These are phyloP conservation scores for Stomatorhinus walkeri DNA, from an alignment of 2,797 vertebrate species.

Conservation along the genomic window DNA sequence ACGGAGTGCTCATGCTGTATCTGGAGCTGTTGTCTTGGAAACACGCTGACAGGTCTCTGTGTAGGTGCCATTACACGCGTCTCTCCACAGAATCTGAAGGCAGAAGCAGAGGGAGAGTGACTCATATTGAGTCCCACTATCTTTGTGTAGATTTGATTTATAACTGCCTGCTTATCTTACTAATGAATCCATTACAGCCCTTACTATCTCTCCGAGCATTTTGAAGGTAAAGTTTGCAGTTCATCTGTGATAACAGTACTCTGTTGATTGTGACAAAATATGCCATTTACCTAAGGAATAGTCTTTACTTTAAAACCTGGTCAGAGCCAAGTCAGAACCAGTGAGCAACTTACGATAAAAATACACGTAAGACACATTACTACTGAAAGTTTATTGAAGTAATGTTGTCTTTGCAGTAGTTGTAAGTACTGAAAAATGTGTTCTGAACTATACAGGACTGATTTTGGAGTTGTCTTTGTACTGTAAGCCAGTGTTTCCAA, in stretches of 20 bases:
- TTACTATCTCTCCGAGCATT: neutral
- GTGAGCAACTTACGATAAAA: neutral
- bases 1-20: neutral
- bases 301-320: neutral
- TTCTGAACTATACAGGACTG: neutral
- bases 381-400: neutral
- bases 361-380: neutral
- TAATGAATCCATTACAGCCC: slow-evolving; percentile 22
- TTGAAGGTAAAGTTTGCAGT: neutral
- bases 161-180: slow-evolving; percentile 18
- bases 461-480: neutral
- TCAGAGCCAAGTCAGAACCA: neutral
- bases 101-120: slow-evolving; percentile 18
- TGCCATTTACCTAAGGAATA: slow-evolving; percentile 1
- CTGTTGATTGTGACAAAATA: neutral
- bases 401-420: neutral
- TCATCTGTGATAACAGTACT: neutral
- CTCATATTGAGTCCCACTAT: neutral
- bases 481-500: neutral
- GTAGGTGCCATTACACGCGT: slow-evolving; percentile 10
- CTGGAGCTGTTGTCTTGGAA: slow-evolving; percentile 15
- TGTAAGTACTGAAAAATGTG: too few species aligned
- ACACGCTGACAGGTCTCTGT: slow-evolving; percentile 10
- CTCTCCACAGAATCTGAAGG: slow-evolving; percentile 11
- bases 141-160: slow-evolving; percentile 19